A percentile compares a stretch with the other conserved stretches of the same genome.
Conservation (phyloP, 2,113 vertebrate genomes). For the Emydura subglobosa region DNA sequence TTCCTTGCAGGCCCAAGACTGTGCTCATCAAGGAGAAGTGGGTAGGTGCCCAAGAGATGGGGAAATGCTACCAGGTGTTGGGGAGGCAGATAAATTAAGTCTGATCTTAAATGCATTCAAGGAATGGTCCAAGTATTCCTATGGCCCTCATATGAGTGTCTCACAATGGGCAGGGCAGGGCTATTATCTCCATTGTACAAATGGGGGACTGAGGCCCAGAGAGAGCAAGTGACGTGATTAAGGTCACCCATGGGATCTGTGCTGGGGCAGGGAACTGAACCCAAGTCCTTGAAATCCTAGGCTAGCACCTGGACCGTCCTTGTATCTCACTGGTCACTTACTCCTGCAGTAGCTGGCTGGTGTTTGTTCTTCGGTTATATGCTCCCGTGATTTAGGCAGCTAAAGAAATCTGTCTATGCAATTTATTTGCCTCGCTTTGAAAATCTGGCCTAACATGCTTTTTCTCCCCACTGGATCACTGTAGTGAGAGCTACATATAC, state of each 20-base stretch:
- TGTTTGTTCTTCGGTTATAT: neutral
- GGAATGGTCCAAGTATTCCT: neutral
- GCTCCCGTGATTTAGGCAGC: neutral
- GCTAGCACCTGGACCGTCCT: neutral
- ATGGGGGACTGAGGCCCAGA: neutral
- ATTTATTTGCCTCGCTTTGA: neutral
- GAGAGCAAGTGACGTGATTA: neutral
- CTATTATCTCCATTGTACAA: neutral
- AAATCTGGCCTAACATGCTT: neutral
- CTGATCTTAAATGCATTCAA: neutral
- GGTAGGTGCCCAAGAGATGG: neutral
- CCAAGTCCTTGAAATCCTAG: neutral
- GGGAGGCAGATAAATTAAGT: neutral
- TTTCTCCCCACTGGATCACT: neutral
- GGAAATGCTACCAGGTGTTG: neutral
- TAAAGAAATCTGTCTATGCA: neutral
- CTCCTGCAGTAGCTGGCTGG: neutral
- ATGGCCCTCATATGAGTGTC: neutral
- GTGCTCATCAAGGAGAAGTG: neutral
- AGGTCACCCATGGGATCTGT: neutral
- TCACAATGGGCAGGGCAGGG: neutral
- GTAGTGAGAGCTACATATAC: neutral
- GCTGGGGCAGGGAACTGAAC: neutral
- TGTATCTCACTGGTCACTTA: neutral
- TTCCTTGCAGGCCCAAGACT: neutral